A percentile compares a stretch with the other conserved stretches of the same genome.
These are phyloP conservation scores for Brachionichthys hirsutus DNA, from an alignment of 2,113 vertebrate genomes.

Conservation along the genomic window DNA sequence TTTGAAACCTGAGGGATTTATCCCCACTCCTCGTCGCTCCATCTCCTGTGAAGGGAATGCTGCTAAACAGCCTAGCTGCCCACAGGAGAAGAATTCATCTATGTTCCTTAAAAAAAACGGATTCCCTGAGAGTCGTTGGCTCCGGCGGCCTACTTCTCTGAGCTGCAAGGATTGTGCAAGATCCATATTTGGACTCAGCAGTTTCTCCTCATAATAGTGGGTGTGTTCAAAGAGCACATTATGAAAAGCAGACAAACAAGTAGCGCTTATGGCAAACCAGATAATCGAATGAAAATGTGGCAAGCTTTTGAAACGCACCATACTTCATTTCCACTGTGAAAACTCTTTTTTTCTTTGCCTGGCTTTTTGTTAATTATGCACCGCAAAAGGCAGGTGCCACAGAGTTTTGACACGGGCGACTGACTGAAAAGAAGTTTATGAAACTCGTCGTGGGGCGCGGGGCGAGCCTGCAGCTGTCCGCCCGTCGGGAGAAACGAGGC, in stretches of 20 bases:
- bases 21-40: conserved; percentile 30
- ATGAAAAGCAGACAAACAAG: conserved; percentile 22
- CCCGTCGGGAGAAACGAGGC: conserved; percentile 62
- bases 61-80: conserved; percentile 20
- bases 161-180: conserved; percentile 8
- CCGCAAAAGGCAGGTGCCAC: conserved; percentile 58
- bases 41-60: conserved; percentile 33
- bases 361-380: conserved; percentile 38
- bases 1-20: conserved; percentile 44
- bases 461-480: conserved; percentile 64
- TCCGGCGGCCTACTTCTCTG: conserved; percentile 6
- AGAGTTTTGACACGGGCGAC: conserved; percentile 36
- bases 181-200: conserved; percentile 46
- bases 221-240: conserved; percentile 31
- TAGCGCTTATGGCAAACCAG: background rate
- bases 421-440: conserved; percentile 51
- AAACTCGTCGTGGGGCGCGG: conserved; percentile 52
- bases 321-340: conserved; percentile 20
- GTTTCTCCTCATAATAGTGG: conserved; percentile 22
- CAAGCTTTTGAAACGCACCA: conserved; percentile 9
- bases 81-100: conserved; percentile 13
- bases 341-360: conserved; percentile 29
- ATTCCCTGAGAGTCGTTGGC: conserved; percentile 4
- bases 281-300: conserved; percentile 22
- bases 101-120: conserved; percentile 29